A percentile compares a stretch with the other conserved stretches of the same genome.
phyloP scores from a whole-genome alignment of 1,140 invertebrate genomes.

The Leptinotarsa defecta region DNA sequence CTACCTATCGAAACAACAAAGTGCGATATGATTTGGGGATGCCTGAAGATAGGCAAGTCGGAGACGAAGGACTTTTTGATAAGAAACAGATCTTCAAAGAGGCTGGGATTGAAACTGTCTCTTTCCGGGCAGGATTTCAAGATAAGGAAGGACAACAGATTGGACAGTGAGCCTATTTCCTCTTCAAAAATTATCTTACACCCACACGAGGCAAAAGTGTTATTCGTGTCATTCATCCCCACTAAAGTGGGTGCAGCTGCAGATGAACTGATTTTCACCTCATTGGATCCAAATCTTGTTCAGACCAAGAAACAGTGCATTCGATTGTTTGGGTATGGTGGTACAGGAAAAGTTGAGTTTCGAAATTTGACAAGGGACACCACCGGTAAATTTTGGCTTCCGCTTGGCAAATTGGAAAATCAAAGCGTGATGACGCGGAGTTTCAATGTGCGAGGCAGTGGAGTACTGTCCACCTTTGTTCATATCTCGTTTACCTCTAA shows the following conservation, averaged over 20 bases:
- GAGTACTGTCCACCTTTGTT: conserved; percentile 57
- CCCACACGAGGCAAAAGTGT: conserved; percentile 57
- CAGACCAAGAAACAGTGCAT: conserved; percentile 49
- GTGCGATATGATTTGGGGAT: conserved; percentile 60
- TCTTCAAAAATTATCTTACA: conserved; percentile 55
- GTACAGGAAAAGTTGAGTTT: conserved; percentile 57
- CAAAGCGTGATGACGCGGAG: conserved; percentile 52
- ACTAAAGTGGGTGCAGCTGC: conserved; percentile 54
- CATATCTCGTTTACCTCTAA: conserved; percentile 58
- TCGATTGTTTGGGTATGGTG: conserved; percentile 60
- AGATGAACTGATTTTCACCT: conserved; percentile 59
- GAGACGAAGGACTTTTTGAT: conserved; percentile 59
- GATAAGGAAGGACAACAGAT: conserved; percentile 40
- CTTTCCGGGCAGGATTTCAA: conserved; percentile 51
- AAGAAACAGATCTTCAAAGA: conserved; percentile 59
- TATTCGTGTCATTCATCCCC: conserved; percentile 58
- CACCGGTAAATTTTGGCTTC: conserved; percentile 59
- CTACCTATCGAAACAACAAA: conserved; percentile 60
- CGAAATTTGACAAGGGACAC: conserved; percentile 58
- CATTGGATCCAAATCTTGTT: conserved; percentile 54
- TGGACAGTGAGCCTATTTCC: conserved; percentile 40
- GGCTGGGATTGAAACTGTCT: conserved; percentile 57
- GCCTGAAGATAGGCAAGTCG: conserved; percentile 57
- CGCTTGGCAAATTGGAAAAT: conserved; percentile 57
- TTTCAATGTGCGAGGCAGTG: conserved; percentile 58